phyloP scores from a whole-genome alignment of 1,140 invertebrate genomes.

The Sitobion miscanthi region DNA sequence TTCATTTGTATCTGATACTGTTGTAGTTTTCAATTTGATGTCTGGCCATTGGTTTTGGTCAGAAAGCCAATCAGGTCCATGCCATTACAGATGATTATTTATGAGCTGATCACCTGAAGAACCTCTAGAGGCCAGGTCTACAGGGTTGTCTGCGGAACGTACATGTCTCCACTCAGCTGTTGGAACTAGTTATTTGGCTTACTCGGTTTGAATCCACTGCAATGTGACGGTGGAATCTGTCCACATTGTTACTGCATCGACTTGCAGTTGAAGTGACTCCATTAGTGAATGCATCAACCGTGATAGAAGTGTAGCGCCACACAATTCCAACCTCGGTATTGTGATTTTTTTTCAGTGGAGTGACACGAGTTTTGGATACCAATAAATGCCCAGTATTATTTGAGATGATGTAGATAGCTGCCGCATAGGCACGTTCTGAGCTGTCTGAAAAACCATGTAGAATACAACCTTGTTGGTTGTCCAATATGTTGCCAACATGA shows the following conservation, averaged over 20 bases:
- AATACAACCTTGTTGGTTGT: background rate
- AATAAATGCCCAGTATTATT: too few species aligned
- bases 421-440: conserved; percentile 54
- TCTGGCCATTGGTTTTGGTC: background rate
- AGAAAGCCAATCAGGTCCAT: conserved; percentile 59
- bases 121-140: conserved; percentile 61
- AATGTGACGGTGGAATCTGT: conserved; percentile 58
- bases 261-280: too few species aligned
- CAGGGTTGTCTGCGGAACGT: conserved; percentile 61
- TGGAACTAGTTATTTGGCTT: conserved; percentile 59
- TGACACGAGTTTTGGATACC: too few species aligned
- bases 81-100: conserved; percentile 61
- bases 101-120: conserved; percentile 58
- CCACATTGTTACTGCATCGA: too few species aligned
- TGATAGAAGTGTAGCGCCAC: too few species aligned
- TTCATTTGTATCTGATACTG: background rate
- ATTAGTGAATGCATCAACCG: too few species aligned
- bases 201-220: conserved; percentile 60
- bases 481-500: background rate
- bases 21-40: background rate
- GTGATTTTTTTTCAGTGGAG: too few species aligned
- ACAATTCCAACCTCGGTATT: too few species aligned
- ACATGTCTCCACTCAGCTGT: conserved; percentile 55
- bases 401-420: conserved; percentile 42
- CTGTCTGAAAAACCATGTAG: conserved; percentile 61